A percentile compares a stretch with the other conserved stretches of the same genome.
Conservation (phyloP, 2,113 vertebrate genomes). For the Raja brachyura region DNA sequence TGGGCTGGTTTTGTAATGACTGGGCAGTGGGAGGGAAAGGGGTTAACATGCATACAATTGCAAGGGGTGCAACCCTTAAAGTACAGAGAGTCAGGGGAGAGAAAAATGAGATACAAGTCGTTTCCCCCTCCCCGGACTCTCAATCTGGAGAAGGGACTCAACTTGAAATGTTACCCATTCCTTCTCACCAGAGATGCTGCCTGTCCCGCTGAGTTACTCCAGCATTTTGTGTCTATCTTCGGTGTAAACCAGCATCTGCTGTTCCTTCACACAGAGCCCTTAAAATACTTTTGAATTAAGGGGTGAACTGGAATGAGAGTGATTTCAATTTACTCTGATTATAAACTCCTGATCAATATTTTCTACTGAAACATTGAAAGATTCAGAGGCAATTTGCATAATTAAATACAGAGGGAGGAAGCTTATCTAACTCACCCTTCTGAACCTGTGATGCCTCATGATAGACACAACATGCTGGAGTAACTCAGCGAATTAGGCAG, state of each 20-base stretch:
- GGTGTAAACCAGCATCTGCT: too few relatives aligned
- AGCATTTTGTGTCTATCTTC: too few relatives aligned
- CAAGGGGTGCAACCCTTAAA: background rate
- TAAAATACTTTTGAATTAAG: constrained; percentile 4
- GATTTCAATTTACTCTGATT: background rate
- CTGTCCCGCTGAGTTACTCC: too few relatives aligned
- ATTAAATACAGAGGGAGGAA: background rate
- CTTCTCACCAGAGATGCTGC: too few relatives aligned
- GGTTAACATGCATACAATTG: background rate
- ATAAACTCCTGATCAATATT: background rate
- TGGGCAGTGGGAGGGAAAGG: background rate
- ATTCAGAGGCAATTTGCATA: background rate
- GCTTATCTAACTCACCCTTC: background rate
- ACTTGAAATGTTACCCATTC: too few relatives aligned
- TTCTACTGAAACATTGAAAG: background rate
- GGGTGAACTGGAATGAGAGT: background rate
- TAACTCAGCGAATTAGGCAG: too few relatives aligned
- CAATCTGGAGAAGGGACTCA: too few relatives aligned
- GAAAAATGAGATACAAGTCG: too few relatives aligned
- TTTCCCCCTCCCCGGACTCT: too few relatives aligned
- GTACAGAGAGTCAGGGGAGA: too few relatives aligned
- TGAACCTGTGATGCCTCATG: background rate
- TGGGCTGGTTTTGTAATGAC: constrained; percentile 16
- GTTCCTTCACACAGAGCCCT: background rate
- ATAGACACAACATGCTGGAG: too few relatives aligned